Evolutionary conservation across 2,113 vertebrate species (phyloP).

Genomic region (Platysteira castanea): DNA sequence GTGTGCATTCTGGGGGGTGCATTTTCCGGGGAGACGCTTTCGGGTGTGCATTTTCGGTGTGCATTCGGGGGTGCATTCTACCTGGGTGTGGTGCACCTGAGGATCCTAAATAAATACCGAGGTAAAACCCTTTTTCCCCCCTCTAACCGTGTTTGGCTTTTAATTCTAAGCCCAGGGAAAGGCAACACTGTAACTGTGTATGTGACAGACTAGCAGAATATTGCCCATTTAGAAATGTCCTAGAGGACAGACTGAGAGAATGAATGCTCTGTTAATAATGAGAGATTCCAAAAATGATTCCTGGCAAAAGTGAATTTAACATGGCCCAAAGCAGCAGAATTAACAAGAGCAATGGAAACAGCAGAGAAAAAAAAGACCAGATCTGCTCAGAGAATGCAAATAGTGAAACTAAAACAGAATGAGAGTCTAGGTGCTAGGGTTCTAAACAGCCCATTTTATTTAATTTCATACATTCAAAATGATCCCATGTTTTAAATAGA

Average conservation of each 20-base stretch:
- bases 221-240: constrained; percentile 7
- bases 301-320: background rate
- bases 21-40: too few relatives aligned
- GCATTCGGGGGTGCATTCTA: too few relatives aligned
- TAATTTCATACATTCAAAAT: background rate
- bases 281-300: constrained; percentile 13
- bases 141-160: too few relatives aligned
- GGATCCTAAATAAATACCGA: too few relatives aligned
- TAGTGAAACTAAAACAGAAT: background rate
- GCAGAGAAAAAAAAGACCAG: background rate
- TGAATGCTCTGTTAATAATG: background rate
- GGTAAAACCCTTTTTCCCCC: too few relatives aligned
- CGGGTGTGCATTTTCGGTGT: too few relatives aligned
- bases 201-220: background rate
- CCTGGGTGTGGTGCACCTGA: too few relatives aligned
- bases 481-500: background rate
- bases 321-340: background rate
- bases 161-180: too few relatives aligned
- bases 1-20: too few relatives aligned
- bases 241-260: background rate
- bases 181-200: background rate
- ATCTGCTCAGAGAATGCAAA: background rate
- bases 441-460: background rate
- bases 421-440: background rate
- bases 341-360: constrained; percentile 1